Percentiles rank a stretch among this genome's conserved stretches.
Conservation (phyloP, 2,113 vertebrate species). For the Apteryx mantelli region DNA sequence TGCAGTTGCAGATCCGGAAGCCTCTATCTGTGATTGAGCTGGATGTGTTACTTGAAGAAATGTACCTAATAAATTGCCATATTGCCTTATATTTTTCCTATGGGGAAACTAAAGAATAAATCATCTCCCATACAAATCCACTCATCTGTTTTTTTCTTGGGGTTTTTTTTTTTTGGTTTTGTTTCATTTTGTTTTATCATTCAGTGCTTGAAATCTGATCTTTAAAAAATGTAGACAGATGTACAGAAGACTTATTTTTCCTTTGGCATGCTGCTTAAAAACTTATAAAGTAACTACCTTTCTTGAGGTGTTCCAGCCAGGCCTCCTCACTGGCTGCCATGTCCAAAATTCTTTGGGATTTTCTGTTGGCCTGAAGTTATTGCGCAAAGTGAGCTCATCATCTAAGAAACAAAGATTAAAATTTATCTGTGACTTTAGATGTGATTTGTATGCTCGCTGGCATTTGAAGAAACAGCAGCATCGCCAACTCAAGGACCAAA, state of each 20-base stretch:
- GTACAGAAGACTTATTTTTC: conserved; percentile 48
- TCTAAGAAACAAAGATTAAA: conserved; percentile 24
- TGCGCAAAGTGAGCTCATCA: conserved; percentile 20
- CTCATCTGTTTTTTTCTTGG: conserved; percentile 41
- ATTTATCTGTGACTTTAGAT: conserved; percentile 6
- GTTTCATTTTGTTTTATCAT: conserved; percentile 39
- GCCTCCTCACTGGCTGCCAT: neutral
- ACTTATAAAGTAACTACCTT: conserved; percentile 48
- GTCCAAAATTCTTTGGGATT: conserved; percentile 56
- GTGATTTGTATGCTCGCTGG: neutral
- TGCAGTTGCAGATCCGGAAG: neutral
- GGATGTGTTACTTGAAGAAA: conserved; percentile 14
- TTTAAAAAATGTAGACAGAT: conserved; percentile 47
- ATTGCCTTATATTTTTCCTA: conserved; percentile 30
- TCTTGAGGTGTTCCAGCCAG: conserved; percentile 48
- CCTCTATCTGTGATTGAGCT: neutral
- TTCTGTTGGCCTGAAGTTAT: conserved; percentile 29
- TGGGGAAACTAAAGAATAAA: conserved; percentile 42
- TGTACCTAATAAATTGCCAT: conserved; percentile 27
- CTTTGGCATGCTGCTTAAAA: conserved; percentile 28
- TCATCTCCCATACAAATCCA: conserved; percentile 25
- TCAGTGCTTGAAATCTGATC: conserved; percentile 50
- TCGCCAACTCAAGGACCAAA: neutral
- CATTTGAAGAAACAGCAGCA: conserved; percentile 32
- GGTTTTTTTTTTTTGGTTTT: fast-evolving